Evolutionary conservation across 2,888 invertebrate genomes (phyloP), one percentile per base, ranked within the genome.

Genomic region (Melieria picta): DNA sequence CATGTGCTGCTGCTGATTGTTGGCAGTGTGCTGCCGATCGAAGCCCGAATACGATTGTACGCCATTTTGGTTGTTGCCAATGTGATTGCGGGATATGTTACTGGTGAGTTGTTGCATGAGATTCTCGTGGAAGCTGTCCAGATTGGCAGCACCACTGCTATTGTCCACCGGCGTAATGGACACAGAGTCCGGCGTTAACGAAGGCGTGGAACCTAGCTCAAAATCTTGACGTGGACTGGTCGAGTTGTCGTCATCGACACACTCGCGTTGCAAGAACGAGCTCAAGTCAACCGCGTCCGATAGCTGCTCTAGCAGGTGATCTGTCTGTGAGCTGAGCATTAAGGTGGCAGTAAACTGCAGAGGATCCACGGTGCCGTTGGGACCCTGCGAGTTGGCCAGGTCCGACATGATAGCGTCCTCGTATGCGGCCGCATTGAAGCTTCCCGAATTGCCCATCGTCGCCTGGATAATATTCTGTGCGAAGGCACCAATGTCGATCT

Each of bases 331-430:
- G 62, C 93, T 92, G 82, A 95, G 93, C 65, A 94, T 94, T 68
- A 95, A 85, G 0, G 94, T 94, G 4, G 93, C 94, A 7, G 93
- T 92, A 83, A 95, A 94, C 80, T 94, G 94, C 64, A 94, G 88
- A 47, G 94, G 94, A 86, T 95, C 94, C 55, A 94, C 93, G 1
- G 92, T 91, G 1, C 83, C 82, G 57, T 79, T 81, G 1, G 81
- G 78, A 52, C 82, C 80, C 60, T 79, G 82, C 0, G 79, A 78
- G 55, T 78, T 78, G 48, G 92, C 92, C 89, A 94, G 91, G 82
- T 94, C 94, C 11, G 94, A 93, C 89, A 95, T 94, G 90, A 95
- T 94, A 6, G 93, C 91, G 79, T 93, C 93, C 58, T 93, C 93
- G 80, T 93, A 94, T 7, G 77, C 82, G 89, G 89, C 84, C 90